Evolutionary conservation across 1,140 invertebrate genomes (phyloP), one percentile per base, ranked within the genome.

Genomic region (Phymorhynchus buccinoides): DNA sequence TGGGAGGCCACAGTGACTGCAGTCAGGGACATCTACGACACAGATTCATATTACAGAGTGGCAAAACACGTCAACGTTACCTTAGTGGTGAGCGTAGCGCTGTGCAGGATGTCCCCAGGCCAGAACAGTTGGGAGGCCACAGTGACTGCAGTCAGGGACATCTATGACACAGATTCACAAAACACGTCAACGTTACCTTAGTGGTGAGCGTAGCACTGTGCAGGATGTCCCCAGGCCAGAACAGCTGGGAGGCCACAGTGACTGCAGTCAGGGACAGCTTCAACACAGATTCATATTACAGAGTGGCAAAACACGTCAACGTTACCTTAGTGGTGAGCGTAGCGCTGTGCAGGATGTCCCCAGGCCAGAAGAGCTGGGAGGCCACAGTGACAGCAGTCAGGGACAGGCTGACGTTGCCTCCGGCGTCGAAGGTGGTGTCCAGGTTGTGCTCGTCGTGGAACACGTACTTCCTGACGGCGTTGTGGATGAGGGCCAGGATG

Each of bases 381-480:
- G 90, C 91, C 22, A 92, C 90, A 1, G 91, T 92, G 0, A 91
- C 90, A 7, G 91, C 91, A 14, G 91, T 92, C 39, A 92, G 83
- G 78, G 90, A 90, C 30, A 91, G 82, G 85, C 89, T 90, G 39
- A 91, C 90, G 83, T 92, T 92, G 32, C 93, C 93, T 39, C 93
- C 93, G 16, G 93, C 93, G 87, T 93, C 93, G 86, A 93, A 93
- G 3, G 93, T 91, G 27, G 92, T 93, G 84, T 93, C 93, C 68
- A 93, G 85, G 73, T 91, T 92, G 82, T 92, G 89, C 42, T 91
- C 91, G 66, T 92, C 91, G 42, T 92, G 90, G 80, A 90, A 92
- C 1, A 92, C 89, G 85, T 92, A 86, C 84, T 92, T 92, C 22
- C 91, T 86, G 16, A 92, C 86, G 35, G 88, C 87, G 84, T 92